Conservation (phyloP, 2,797 vertebrate species). For the Neomorphus geoffroyi region DNA sequence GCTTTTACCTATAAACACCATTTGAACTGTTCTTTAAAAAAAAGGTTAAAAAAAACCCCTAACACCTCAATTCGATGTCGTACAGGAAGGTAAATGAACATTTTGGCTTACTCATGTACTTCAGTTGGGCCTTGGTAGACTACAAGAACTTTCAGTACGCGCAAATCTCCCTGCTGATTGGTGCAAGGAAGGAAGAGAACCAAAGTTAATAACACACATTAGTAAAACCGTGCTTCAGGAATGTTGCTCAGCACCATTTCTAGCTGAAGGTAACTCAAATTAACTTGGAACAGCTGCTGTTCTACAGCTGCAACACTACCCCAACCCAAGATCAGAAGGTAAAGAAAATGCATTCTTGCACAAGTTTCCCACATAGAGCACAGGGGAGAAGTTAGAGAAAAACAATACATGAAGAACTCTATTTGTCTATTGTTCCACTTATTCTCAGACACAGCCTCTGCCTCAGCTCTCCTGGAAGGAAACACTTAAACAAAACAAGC, state of each 20-base stretch:
- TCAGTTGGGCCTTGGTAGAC: neutral
- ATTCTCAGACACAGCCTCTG: neutral
- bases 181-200: neutral
- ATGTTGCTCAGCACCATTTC: neutral
- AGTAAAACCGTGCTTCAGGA: neutral
- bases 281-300: neutral
- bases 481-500: neutral
- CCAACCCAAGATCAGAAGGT: rapidly evolving
- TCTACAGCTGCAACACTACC: too few species aligned
- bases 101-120: neutral
- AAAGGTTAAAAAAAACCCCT: neutral
- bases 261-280: neutral
- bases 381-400: neutral
- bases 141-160: neutral
- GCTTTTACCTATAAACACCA: neutral
- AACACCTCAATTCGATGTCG: neutral
- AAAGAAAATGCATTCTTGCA: neutral
- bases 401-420: neutral
- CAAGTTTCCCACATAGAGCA: neutral
- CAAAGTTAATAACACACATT: neutral
- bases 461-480: neutral
- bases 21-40: neutral
- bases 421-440: neutral
- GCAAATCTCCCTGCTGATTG: rapidly evolving
- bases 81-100: neutral